Conservation (phyloP, 2,113 vertebrate genomes). For the Taurulus bubalis region DNA sequence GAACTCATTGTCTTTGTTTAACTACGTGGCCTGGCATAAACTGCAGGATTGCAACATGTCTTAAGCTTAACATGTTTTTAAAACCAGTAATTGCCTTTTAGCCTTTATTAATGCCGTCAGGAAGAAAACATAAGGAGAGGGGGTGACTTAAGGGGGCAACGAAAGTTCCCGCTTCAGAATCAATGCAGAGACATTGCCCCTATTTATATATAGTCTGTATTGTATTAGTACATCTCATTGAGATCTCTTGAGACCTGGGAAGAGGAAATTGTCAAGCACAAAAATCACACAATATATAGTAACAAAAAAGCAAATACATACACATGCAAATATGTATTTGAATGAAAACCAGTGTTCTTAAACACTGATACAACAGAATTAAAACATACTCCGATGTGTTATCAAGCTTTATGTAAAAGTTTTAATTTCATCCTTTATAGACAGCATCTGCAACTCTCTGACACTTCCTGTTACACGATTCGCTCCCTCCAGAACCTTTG, state of each 20-base stretch:
- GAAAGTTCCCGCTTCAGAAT: background rate
- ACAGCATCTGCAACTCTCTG: background rate
- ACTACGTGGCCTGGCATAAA: background rate
- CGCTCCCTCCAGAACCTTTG: background rate
- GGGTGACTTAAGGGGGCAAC: background rate
- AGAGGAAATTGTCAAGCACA: background rate
- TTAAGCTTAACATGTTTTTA: background rate
- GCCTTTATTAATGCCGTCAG: background rate
- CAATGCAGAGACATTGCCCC: background rate
- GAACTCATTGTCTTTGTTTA: background rate
- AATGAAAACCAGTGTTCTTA: background rate
- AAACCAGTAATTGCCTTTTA: background rate
- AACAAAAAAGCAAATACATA: background rate
- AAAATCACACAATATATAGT: background rate
- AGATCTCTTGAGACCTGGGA: background rate
- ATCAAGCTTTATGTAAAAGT: background rate
- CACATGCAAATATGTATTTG: background rate
- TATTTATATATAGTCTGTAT: conserved; percentile 1
- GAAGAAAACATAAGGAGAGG: background rate
- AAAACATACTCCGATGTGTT: background rate
- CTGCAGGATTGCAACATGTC: background rate
- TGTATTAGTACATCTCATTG: conserved; percentile 4
- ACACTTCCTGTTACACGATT: background rate
- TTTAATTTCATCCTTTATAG: background rate
- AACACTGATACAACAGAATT: background rate